A percentile compares a stretch with the other conserved stretches of the same genome.
phyloP scores from a whole-genome alignment of 2,113 vertebrate species.

The Calonectris borealis region DNA sequence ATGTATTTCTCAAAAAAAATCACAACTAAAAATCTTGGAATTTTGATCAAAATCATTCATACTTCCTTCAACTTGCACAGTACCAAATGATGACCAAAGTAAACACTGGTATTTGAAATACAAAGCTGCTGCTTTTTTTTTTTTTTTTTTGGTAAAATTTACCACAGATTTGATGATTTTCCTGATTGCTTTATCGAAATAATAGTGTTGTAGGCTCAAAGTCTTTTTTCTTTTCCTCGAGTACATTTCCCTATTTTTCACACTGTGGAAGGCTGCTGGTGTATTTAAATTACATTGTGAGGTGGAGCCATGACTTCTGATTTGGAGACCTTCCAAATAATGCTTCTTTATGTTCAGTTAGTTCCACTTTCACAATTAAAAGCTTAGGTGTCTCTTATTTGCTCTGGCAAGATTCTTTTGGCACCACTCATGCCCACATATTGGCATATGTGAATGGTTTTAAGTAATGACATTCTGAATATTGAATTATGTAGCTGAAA shows the following conservation, averaged over 20 bases:
- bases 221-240: neutral
- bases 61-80: neutral
- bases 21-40: neutral
- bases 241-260: neutral
- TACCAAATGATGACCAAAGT: neutral
- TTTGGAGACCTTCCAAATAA: neutral
- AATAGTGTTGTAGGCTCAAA: neutral
- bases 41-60: neutral
- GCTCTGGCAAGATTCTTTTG: neutral
- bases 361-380: neutral
- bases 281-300: neutral
- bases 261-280: neutral
- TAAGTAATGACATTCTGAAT: neutral
- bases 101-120: neutral
- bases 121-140: neutral
- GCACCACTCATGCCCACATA: neutral
- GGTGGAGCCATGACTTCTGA: neutral
- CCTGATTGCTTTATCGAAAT: neutral
- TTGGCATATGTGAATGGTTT: neutral
- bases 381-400: neutral
- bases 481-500: neutral
- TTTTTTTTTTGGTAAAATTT: neutral
- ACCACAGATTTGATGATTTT: neutral
- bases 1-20: accelerated
- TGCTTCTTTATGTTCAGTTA: neutral